Percentiles rank a stretch among this genome's conserved stretches.
Conservation (phyloP, 2,888 invertebrate species). For the Zhuqinia jingwanae region DNA sequence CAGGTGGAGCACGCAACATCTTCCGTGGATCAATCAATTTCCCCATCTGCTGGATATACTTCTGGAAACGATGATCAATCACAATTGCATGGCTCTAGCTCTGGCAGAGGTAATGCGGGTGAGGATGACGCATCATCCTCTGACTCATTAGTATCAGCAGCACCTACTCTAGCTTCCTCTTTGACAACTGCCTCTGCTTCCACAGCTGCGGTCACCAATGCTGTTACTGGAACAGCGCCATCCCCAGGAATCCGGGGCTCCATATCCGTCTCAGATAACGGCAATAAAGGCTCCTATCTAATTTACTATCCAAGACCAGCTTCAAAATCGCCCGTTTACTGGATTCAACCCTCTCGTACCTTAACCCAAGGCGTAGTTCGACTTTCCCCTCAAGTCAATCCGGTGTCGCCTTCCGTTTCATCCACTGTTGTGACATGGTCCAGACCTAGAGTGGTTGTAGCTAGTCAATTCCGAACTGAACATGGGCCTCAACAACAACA, state of each 20-base stretch:
- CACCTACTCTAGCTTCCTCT: conserved; percentile 19
- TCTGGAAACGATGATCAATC: conserved; percentile 26
- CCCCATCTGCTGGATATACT: conserved; percentile 3
- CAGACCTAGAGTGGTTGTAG: conserved; percentile 60
- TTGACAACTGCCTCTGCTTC: neutral
- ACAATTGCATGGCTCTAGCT: neutral
- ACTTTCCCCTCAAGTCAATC: conserved; percentile 80
- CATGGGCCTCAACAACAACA: conserved; percentile 13
- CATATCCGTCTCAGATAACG: conserved; percentile 48
- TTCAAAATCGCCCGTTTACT: conserved; percentile 76
- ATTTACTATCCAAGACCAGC: conserved; percentile 75
- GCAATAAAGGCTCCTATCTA: conserved; percentile 69
- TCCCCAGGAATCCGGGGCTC: conserved; percentile 50
- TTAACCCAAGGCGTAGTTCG: conserved; percentile 85
- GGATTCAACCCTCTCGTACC: conserved; percentile 83
- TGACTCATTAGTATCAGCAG: conserved; percentile 11
- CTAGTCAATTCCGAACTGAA: conserved; percentile 58
- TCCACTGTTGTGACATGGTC: conserved; percentile 66
- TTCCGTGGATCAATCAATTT: neutral
- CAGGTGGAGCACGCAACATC: neutral
- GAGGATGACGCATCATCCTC: conserved; percentile 11
- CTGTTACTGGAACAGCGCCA: neutral
- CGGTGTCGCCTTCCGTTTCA: conserved; percentile 47
- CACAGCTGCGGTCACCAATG: neutral
- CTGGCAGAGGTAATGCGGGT: neutral